Base-by-base conservation (phyloP, 2,797 vertebrate species). In the Microcaecilia unicolor region DNA sequence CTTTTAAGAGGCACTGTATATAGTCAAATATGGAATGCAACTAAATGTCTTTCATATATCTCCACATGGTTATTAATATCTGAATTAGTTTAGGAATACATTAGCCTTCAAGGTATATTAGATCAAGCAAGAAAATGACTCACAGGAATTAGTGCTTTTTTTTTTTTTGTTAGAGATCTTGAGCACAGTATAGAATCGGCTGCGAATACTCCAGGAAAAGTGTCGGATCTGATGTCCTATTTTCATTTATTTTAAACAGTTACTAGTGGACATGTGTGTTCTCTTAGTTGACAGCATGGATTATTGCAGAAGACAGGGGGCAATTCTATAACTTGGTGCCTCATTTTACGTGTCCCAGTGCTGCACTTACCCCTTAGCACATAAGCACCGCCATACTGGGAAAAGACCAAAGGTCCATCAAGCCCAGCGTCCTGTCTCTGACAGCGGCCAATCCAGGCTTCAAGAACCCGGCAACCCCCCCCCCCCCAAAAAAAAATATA, bases 71-170 rank as follows among this genome's bases (percentile, higher is more conserved):
- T 76, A 79, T 82, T 78, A 80, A 78, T 80, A 50, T 67, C 41
- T n/a, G 57, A 67, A 71, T 78, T 78, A 64, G 60, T 70, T 72
- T 70, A n/a, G 64, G 78, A 80, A 82, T 80, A 57, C 63, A 80
- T 83, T 80, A 81, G 78, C 79, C 78, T 83, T 81, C 79, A 76
- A 72, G 73, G 63, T 57, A 76, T 80, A 76, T 76, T 69, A 78
- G 59, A 78, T 77, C 71, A 74, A 69, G 80, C 72, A 71, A 41
- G 61, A 56, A 68, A 72, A 74, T 48, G 47, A 72, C 57, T 81
- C 59, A 50, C 26, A 48, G 55, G 44, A 22, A 23, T 35, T 26
- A 25, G 19, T 34, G n/a, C 45, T 50, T 18, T 44, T n/a, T n/a
- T 46, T 68, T 58, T 63, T 52, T 57, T 27, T 54, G 17, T 25